These are phyloP conservation scores for Guaruba guarouba DNA, from an alignment of 2,113 vertebrate species.

Conservation along the genomic window DNA sequence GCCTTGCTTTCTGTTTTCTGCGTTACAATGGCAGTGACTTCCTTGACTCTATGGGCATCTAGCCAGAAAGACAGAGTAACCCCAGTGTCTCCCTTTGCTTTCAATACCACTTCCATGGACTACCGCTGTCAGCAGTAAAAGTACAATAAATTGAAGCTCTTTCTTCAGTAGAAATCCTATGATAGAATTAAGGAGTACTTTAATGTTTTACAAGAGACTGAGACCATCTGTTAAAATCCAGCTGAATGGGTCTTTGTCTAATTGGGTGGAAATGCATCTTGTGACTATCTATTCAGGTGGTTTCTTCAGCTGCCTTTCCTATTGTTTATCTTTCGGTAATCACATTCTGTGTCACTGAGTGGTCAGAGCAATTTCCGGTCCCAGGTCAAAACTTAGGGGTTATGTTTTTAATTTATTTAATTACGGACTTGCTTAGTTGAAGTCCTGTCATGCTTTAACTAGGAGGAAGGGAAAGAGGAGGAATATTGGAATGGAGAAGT, in stretches of 20 bases:
- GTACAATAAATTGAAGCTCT: constrained; percentile 25
- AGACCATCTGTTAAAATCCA: constrained; percentile 58
- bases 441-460: background rate
- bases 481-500: background rate
- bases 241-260: constrained; percentile 18
- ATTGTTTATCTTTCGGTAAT: constrained; percentile 43
- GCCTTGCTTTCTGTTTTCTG: constrained; percentile 34
- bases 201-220: constrained; percentile 52
- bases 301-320: constrained; percentile 49
- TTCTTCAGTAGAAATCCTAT: constrained; percentile 26
- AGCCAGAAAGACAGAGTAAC: constrained; percentile 26
- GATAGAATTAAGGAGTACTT: constrained; percentile 45
- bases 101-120: constrained; percentile 35
- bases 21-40: constrained; percentile 25
- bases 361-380: constrained; percentile 38
- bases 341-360: constrained; percentile 25
- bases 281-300: background rate
- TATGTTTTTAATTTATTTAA: background rate
- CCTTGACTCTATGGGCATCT: background rate
- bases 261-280: constrained; percentile 46
- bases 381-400: background rate
- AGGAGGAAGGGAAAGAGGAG: background rate
- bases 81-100: background rate
- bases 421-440: background rate
- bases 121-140: constrained; percentile 36